A percentile compares a stretch with the other conserved stretches of the same genome.
Evolutionary conservation across 1,140 invertebrate species (phyloP).

Genomic region (Odontomachus brunneus): DNA sequence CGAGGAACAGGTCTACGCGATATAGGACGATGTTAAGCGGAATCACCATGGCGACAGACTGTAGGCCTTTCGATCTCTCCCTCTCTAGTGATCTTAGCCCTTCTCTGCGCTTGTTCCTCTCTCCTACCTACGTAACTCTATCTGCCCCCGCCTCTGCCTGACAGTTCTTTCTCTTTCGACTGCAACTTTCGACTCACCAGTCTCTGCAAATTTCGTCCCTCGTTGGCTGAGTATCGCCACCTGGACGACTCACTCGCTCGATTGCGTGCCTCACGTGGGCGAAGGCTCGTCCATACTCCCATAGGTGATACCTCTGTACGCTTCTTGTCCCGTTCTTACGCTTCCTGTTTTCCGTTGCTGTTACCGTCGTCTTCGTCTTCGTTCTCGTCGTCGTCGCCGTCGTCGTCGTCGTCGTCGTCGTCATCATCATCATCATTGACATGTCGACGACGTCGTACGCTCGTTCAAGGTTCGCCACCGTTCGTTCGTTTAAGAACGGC

Average conservation of each 20-base stretch:
- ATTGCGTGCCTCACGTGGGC: neutral
- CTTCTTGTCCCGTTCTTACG: neutral
- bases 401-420: constrained; percentile 8
- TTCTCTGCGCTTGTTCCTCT: constrained; percentile 24
- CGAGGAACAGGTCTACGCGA: constrained; percentile 30
- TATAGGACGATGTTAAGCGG: constrained; percentile 74
- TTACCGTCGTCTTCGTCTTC: constrained; percentile 10
- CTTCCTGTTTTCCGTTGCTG: neutral
- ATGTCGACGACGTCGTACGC: neutral
- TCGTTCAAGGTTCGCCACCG: constrained; percentile 20
- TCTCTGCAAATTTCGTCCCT: constrained; percentile 69
- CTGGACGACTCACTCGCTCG: neutral
- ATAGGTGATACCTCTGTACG: neutral
- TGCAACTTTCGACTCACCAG: constrained; percentile 72
- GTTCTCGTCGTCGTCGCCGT: constrained; percentile 10
- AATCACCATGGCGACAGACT: constrained; percentile 82
- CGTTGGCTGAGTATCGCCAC: neutral
- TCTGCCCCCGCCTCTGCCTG: constrained; percentile 39
- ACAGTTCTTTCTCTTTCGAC: constrained; percentile 33
- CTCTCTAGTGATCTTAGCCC: constrained; percentile 44
- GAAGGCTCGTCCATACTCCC: neutral
- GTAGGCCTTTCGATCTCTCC: constrained; percentile 70
- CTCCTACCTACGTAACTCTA: constrained; percentile 41
- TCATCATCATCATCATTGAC: neutral
- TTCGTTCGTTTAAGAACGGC: constrained; percentile 6